Conservation (phyloP, 1,140 invertebrate species). For the Catajapyx aquilonaris region DNA sequence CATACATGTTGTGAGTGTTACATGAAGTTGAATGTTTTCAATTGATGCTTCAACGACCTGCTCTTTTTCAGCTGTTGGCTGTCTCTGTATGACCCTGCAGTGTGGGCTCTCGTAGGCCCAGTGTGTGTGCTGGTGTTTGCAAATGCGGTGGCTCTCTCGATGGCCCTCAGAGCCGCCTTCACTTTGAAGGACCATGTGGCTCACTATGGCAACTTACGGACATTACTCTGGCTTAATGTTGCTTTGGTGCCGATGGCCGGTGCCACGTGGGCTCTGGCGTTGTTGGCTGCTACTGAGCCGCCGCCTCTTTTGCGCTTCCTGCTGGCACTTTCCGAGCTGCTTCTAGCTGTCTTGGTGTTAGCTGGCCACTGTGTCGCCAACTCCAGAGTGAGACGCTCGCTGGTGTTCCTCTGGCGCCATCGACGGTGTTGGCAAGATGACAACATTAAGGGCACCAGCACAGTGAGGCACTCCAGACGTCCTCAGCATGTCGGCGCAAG, state of each 20-base stretch:
- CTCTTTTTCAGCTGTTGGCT: slow-evolving; percentile 63
- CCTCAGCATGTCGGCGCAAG: too few species aligned
- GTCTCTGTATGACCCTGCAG: slow-evolving; percentile 73
- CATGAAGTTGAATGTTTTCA: slow-evolving; percentile 4
- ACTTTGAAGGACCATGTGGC: slow-evolving; percentile 73
- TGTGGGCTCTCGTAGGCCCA: slow-evolving; percentile 78
- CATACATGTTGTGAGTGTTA: slow-evolving; percentile 66
- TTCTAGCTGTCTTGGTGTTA: slow-evolving; percentile 1
- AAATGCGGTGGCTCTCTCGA: slow-evolving; percentile 55
- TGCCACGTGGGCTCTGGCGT: slow-evolving; percentile 54
- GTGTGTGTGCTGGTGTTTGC: slow-evolving; percentile 51
- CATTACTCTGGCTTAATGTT: slow-evolving; percentile 61
- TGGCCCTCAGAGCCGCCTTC: slow-evolving; percentile 73
- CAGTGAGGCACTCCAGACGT: too few species aligned
- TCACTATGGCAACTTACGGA: slow-evolving; percentile 73
- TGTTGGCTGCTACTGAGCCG: slow-evolving; percentile 58
- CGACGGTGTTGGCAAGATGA: too few species aligned
- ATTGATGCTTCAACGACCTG: slow-evolving; percentile 9
- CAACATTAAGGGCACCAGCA: too few species aligned
- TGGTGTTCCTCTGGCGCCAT: too few species aligned
- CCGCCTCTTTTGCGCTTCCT: slow-evolving; percentile 44
- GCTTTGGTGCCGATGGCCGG: slow-evolving; percentile 54
- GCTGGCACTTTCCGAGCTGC: slow-evolving; percentile 24
- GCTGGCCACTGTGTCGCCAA: too few species aligned
- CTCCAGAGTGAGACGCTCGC: too few species aligned